phyloP scores from a whole-genome alignment of 2,888 invertebrate genomes.

The Sinopyrophorus schimmeli region DNA sequence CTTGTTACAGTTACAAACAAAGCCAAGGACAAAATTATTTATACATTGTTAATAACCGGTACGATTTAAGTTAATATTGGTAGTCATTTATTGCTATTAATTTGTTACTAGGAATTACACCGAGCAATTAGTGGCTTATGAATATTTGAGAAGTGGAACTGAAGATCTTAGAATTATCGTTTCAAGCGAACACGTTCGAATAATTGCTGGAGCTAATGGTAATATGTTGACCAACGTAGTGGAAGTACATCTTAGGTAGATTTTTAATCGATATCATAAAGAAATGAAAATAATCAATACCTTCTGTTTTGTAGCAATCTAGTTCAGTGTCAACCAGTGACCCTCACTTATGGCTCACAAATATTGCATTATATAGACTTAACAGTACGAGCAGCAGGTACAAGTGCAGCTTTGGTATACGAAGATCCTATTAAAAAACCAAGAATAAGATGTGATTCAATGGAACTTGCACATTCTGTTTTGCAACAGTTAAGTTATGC shows the following conservation, averaged over 20 bases:
- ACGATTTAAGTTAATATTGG: constrained; percentile 24
- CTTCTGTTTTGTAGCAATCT: too few relatives aligned
- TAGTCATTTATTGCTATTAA: constrained; percentile 7
- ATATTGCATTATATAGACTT: constrained; percentile 72
- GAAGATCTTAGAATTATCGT: constrained; percentile 83
- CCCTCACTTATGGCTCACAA: constrained; percentile 54
- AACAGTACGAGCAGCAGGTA: constrained; percentile 61
- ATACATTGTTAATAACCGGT: constrained; percentile 52
- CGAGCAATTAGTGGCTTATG: constrained; percentile 84
- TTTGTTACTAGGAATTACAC: constrained; percentile 61
- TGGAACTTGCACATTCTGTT: constrained; percentile 69
- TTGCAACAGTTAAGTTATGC: constrained; percentile 87
- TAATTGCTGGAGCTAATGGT: constrained; percentile 65
- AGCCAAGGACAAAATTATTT: constrained; percentile 83
- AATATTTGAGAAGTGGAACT: constrained; percentile 71
- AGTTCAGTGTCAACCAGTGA: constrained; percentile 66
- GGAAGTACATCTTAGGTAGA: constrained; percentile 65
- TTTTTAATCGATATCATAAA: constrained; percentile 4
- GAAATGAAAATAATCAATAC: not conserved
- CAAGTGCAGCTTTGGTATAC: constrained; percentile 54
- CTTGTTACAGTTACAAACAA: constrained; percentile 75
- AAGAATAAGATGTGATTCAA: constrained; percentile 76
- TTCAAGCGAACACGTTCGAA: constrained; percentile 73
- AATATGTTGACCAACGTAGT: constrained; percentile 61
- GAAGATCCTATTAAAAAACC: constrained; percentile 67